A percentile compares a stretch with the other conserved stretches of the same genome.
phyloP scores from a whole-genome alignment of 2,113 vertebrate species.

The Motacilla alba region DNA sequence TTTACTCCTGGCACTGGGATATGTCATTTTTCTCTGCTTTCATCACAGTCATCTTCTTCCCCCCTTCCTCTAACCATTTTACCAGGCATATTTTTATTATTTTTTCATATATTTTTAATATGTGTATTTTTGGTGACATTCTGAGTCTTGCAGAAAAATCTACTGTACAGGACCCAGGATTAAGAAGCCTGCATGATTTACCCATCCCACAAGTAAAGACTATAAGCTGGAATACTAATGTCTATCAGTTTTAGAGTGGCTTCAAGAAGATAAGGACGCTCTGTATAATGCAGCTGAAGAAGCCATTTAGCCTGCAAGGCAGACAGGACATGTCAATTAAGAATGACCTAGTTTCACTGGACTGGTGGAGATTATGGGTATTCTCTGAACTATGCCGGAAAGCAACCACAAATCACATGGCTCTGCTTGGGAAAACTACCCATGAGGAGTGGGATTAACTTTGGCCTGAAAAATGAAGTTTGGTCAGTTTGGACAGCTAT shows the following conservation, averaged over 20 bases:
- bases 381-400: background rate
- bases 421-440: background rate
- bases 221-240: background rate
- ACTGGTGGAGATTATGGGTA: background rate
- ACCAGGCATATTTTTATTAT: background rate
- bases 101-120: background rate
- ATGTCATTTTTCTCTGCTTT: background rate
- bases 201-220: background rate
- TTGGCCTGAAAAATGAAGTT: background rate
- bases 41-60: background rate
- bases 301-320: background rate
- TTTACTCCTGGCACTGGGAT: background rate
- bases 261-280: background rate
- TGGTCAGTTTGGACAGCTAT: background rate
- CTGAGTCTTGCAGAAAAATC: background rate
- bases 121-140: background rate
- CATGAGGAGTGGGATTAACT: background rate
- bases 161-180: background rate
- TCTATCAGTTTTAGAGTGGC: background rate
- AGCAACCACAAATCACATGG: background rate
- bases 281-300: background rate
- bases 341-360: background rate
- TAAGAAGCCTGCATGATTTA: background rate
- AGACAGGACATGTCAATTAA: background rate
- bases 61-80: background rate